phyloP scores from a whole-genome alignment of 2,113 vertebrate genomes.

The Piaya cayana region DNA sequence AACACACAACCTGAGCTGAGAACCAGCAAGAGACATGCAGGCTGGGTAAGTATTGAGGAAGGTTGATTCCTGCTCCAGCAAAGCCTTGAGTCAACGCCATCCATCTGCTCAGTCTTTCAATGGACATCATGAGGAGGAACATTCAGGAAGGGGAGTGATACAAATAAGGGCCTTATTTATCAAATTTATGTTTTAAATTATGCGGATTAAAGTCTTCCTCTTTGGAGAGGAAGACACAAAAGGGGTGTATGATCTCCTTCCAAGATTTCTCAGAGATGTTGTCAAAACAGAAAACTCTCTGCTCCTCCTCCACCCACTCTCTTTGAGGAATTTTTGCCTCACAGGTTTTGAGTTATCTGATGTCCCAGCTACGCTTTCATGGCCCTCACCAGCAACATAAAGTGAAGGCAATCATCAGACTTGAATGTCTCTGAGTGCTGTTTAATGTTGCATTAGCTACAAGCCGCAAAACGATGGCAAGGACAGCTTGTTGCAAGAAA shows the following conservation, averaged over 20 bases:
- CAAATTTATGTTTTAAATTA: constrained; percentile 28
- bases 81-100: background rate
- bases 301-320: background rate
- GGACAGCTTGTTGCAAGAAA: background rate
- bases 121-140: background rate
- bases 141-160: constrained; percentile 15
- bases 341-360: background rate
- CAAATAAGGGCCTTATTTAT: constrained; percentile 23
- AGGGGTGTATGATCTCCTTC: constrained; percentile 51
- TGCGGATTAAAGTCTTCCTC: constrained; percentile 65
- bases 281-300: background rate
- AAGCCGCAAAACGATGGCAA: background rate
- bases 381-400: background rate
- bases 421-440: background rate
- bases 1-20: background rate
- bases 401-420: background rate
- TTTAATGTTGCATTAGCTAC: background rate
- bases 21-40: rapidly evolving
- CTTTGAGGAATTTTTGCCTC: background rate
- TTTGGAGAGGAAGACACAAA: constrained; percentile 41
- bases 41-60: background rate
- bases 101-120: background rate
- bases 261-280: constrained; percentile 18
- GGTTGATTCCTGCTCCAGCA: background rate
- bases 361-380: background rate